Evolutionary conservation across 2,888 invertebrate species (phyloP), one percentile per base, ranked within the genome.

Genomic region (Lottia gigantea): DNA sequence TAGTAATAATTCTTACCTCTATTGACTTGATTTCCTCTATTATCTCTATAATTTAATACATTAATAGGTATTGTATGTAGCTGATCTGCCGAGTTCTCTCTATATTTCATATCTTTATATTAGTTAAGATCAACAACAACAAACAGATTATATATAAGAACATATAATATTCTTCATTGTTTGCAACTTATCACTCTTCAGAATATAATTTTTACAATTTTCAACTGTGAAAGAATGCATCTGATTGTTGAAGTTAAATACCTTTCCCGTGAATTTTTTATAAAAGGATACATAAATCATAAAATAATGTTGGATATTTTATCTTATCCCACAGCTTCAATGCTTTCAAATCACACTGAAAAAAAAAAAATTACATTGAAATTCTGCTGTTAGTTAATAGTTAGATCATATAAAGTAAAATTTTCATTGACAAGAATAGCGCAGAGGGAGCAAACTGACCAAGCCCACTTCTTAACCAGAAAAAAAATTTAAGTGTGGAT

Each of bases 51-150:
- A 78, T 91, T 91, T 68, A 86, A 87, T 45, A 92, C 90, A 23
- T 91, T 86, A 62, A 92, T 85, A 12, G 93, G 92, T 40, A 92
- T 80, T 1, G 91, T 89, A 79, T 91, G 91, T 66, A 92, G 82
- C 75, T 88, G 81, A 61, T 83, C 83, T 66, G 86, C 88, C n/a
- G 85, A 88, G 64, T 86, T 85, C 19, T 88, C 86, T 65, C 80
- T 86, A 81, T 90, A 91, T 70, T 90, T 86, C 70, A 92, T 83
- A 82, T 90, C 85, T 85, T 16, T 19, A 19, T 11, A 14, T 31
- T 47, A 16, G n/a, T 74, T 81, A 6, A 64, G 19, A 0, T 16
- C 26, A 26, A 64, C 16, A 26, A 19, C 40, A 63, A 46, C 31
- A 46, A 40, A 26, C 46, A 68, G 16, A 46, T 26, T 46, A 31